Base-by-base conservation (phyloP, 30 jellyfish, hydroid and myxozoan genomes). In the Cassiopea xamachana region DNA sequence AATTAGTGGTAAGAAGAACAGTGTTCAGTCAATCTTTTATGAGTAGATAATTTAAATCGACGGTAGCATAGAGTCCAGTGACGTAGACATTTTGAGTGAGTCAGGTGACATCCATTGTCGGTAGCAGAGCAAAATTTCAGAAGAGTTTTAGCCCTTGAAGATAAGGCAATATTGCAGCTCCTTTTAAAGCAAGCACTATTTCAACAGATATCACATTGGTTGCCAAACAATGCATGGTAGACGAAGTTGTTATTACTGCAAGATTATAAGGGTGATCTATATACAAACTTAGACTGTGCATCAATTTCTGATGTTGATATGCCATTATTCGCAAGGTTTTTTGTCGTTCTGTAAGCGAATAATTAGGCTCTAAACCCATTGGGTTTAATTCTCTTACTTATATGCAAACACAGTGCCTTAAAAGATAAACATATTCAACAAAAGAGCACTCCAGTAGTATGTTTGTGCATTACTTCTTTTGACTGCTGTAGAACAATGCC, bases 271-370 rank as follows among this genome's bases (percentile, higher is more conserved):
- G 27, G 58, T 18, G 58, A 71, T 71, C 80, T 71, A 9, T 71
- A 14, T 51, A 67, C 80, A 71, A 71, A 71, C 80, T 14, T 71
- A 6, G 55, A 71, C 2, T 71, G 18, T 71, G 58, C 80, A 71
- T 71, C 80, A 71, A 71, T 19, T 7, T 71, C 55, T 71, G 9
- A 0, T 15, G 80, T 71, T 71, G 80, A 71, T 43, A 71, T 71
- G 80, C 50, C 51, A 71, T 3, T 18, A 43, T 71, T 71, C 27
- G 80, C 80, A 6, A 19, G 8, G 58, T 71, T 2, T 14, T 39
- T 71, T 71, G 80, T 71, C 80, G 58, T 43, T 71, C 80, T 71
- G 80, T 71, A 71, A 71, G 80, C 55, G 80, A 71, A 71, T 71
- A 71, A 71, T 71, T 9, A 19, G 80, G 80, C 55, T 71, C 80